Conservation (phyloP, 2,888 invertebrate genomes). For the Flexamia atlantica region DNA sequence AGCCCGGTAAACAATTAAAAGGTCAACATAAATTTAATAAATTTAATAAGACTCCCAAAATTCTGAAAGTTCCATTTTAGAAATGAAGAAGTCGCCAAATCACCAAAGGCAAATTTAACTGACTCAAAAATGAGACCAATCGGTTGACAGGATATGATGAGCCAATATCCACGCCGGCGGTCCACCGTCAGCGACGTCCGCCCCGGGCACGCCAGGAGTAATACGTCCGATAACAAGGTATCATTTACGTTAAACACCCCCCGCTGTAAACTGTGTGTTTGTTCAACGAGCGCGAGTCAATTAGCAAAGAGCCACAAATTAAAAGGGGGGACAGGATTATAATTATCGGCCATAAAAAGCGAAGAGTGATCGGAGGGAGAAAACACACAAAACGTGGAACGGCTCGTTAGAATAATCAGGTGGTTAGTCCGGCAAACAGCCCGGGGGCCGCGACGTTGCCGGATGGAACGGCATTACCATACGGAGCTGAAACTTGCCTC, state of each 20-base stretch:
- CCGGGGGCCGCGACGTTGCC: slow-evolving; percentile 33
- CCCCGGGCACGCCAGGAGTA: not conserved
- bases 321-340: slow-evolving; percentile 30
- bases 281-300: slow-evolving; percentile 46
- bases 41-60: too few relatives aligned
- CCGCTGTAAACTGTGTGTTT: slow-evolving; percentile 1
- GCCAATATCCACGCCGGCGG: slow-evolving; percentile 1
- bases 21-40: too few relatives aligned
- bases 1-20: too few relatives aligned
- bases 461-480: slow-evolving; percentile 43
- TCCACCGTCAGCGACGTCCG: not conserved
- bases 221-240: slow-evolving; percentile 31
- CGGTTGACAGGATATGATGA: too few relatives aligned
- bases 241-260: slow-evolving; percentile 18
- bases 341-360: slow-evolving; percentile 47
- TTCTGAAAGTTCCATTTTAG: too few relatives aligned
- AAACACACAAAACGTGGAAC: slow-evolving; percentile 46
- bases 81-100: too few relatives aligned
- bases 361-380: slow-evolving; percentile 30
- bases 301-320: slow-evolving; percentile 18
- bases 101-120: too few relatives aligned
- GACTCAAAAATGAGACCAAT: too few relatives aligned
- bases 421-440: slow-evolving; percentile 57
- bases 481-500: not conserved
- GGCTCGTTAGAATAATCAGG: slow-evolving; percentile 55